phyloP scores from a whole-genome alignment of 2,888 invertebrate genomes.

The Pomacea canaliculata region DNA sequence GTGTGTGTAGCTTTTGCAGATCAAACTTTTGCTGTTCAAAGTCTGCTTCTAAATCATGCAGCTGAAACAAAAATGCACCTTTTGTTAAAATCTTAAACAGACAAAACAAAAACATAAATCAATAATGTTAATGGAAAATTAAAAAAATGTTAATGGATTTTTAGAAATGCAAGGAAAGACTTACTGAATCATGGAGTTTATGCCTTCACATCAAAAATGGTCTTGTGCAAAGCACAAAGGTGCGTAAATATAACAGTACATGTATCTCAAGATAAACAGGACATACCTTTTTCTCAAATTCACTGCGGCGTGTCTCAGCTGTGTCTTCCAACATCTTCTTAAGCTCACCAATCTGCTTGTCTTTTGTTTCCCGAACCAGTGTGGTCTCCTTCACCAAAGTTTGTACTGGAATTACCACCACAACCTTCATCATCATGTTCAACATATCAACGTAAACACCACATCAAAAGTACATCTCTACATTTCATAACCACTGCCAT shows the following conservation, averaged over 20 bases:
- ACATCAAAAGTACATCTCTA: no score
- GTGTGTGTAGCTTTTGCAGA: conserved; percentile 67
- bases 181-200: not conserved
- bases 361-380: conserved; percentile 60
- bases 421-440: no score
- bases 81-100: not conserved
- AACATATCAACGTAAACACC: no score
- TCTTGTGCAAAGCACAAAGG: no score
- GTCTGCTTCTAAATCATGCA: conserved; percentile 61
- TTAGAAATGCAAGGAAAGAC: not conserved
- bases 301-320: conserved; percentile 53
- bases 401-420: conserved; percentile 48
- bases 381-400: conserved; percentile 59
- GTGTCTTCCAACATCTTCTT: conserved; percentile 61
- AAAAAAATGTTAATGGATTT: not conserved
- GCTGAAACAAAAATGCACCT: conserved; percentile 38
- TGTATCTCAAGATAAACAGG: not conserved
- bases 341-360: conserved; percentile 63
- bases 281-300: conserved; percentile 64
- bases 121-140: not conserved
- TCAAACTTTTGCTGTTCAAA: conserved; percentile 69
- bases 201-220: no score
- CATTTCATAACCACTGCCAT: no score
- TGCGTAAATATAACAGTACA: not conserved
- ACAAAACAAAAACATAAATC: not conserved